phyloP scores from a whole-genome alignment of 1,140 invertebrate species.

The Pseudomyrmex concolor region DNA sequence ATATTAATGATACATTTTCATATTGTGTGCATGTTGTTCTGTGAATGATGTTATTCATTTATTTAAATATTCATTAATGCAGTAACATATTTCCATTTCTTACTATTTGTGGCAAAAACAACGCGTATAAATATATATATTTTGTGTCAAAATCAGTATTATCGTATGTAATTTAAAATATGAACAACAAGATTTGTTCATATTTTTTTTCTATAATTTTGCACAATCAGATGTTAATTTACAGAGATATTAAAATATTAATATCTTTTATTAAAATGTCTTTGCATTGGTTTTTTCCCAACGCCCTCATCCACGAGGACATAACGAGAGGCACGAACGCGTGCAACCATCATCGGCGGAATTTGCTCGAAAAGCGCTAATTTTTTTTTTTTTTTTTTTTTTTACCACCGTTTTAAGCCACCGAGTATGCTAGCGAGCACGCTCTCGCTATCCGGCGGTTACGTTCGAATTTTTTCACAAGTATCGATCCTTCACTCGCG shows the following conservation, averaged over 20 bases:
- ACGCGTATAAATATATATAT: not conserved
- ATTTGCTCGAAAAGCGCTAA: conserved; percentile 40
- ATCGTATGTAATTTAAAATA: not conserved
- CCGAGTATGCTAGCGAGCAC: conserved; percentile 37
- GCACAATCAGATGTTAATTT: not conserved
- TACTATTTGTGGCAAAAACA: not conserved
- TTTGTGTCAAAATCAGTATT: not conserved
- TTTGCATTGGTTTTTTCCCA: conserved; percentile 14
- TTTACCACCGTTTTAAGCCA: conserved; percentile 39
- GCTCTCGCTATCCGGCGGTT: conserved; percentile 31
- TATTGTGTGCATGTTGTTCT: conserved; percentile 4
- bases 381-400: conserved; percentile 13
- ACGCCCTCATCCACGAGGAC: conserved; percentile 23
- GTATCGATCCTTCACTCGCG: conserved; percentile 48
- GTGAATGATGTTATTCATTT: not conserved
- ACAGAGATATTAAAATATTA: not conserved
- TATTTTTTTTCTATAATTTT: not conserved
- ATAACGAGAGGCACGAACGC: conserved; percentile 18
- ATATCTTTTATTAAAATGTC: conserved; percentile 17
- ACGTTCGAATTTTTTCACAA: conserved; percentile 51
- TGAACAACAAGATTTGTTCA: not conserved
- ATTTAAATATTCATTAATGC: conserved; percentile 30
- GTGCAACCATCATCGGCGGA: conserved; percentile 34
- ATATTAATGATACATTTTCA: conserved; percentile 17
- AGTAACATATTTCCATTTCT: not conserved